Evolutionary conservation across 2,797 vertebrate genomes (phyloP).

Genomic region (Cossypha caffra): DNA sequence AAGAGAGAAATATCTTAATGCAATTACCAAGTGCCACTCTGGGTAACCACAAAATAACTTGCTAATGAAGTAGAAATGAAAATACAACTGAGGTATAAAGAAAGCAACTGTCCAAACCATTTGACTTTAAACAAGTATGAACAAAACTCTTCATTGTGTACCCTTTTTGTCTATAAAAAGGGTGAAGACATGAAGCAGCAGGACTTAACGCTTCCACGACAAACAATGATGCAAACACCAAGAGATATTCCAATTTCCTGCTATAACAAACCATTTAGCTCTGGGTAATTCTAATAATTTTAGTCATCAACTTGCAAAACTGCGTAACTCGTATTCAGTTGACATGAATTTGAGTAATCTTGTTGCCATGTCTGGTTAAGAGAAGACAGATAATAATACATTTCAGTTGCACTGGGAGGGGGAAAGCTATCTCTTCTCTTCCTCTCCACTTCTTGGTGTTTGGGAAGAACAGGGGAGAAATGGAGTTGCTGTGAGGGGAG

Average conservation of each 20-base stretch:
- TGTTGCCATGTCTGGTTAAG: neutral
- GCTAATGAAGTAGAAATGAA: constrained; percentile 1
- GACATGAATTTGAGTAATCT: neutral
- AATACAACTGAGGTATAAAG: constrained; percentile 1
- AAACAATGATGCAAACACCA: neutral
- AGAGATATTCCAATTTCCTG: neutral
- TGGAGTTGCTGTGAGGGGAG: neutral
- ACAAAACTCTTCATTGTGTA: neutral
- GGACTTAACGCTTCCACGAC: neutral
- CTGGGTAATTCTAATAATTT: constrained; percentile 4
- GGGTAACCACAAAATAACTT: neutral
- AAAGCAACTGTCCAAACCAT: neutral
- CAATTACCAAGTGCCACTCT: neutral
- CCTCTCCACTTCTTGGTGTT: neutral
- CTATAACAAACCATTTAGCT: neutral
- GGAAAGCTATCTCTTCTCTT: neutral
- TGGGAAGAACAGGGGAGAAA: neutral
- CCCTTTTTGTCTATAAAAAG: neutral
- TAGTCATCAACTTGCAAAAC: constrained; percentile 24
- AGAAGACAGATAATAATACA: neutral
- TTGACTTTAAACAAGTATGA: neutral
- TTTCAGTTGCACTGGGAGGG: neutral
- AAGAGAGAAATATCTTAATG: neutral
- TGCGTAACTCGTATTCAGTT: neutral
- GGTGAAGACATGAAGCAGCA: neutral